Conservation (phyloP, 2,113 vertebrate genomes). For the Osmerus eperlanus region DNA sequence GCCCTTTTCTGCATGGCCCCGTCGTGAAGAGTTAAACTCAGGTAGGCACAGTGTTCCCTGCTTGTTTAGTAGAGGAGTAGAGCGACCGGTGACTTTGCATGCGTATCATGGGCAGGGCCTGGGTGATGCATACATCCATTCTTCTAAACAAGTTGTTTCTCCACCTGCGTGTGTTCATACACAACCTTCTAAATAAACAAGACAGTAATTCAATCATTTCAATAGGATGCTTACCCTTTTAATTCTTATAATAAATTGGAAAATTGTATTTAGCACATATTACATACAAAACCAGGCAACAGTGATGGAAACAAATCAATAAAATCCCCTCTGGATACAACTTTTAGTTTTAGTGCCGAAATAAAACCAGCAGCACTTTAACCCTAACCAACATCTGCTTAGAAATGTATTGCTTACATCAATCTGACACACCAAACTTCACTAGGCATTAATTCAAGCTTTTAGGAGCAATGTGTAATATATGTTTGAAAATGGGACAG, state of each 20-base stretch:
- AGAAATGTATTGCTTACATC: conserved; percentile 1
- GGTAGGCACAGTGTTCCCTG: too few relatives aligned
- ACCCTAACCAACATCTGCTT: not conserved
- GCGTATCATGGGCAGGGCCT: too few relatives aligned
- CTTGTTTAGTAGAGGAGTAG: too few relatives aligned
- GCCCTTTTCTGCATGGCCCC: not conserved
- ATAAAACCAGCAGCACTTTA: conserved; percentile 49
- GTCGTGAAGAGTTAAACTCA: too few relatives aligned
- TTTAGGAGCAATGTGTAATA: conserved; percentile 8
- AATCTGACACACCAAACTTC: not conserved
- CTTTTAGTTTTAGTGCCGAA: conserved; percentile 32
- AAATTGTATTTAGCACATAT: conserved; percentile 24
- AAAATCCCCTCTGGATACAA: not conserved
- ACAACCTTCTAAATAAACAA: too few relatives aligned
- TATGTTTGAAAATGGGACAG: conserved; percentile 14
- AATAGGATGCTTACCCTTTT: conserved; percentile 29
- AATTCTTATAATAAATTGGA: conserved; percentile 47
- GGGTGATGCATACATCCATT: too few relatives aligned
- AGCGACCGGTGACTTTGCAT: too few relatives aligned
- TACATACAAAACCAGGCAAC: conserved; percentile 11
- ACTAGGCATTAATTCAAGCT: not conserved
- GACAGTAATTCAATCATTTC: too few relatives aligned
- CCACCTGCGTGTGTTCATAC: too few relatives aligned
- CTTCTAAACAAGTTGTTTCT: too few relatives aligned
- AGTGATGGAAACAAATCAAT: conserved; percentile 10